Percentiles rank a stretch among this genome's conserved stretches.
Conservation (phyloP, 2,797 vertebrate species). For the Apodemus agrarius region DNA sequence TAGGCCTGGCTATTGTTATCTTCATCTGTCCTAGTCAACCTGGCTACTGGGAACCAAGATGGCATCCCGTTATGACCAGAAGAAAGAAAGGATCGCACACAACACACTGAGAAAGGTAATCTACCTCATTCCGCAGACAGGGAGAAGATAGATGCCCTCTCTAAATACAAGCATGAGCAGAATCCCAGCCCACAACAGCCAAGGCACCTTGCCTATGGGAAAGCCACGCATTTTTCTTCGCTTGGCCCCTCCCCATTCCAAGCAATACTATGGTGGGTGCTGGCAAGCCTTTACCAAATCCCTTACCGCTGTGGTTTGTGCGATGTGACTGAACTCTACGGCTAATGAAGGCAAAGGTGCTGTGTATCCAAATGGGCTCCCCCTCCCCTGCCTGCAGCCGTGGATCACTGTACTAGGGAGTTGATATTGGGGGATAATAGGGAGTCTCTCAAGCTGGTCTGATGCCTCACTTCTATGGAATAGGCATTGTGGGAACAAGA, state of each 20-base stretch:
- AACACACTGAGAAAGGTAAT: background rate
- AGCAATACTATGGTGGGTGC: background rate
- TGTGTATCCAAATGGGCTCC: background rate
- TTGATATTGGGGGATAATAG: background rate
- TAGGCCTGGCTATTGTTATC: background rate
- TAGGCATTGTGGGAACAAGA: background rate
- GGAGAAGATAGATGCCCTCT: background rate
- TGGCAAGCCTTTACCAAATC: background rate
- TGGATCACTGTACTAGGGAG: background rate
- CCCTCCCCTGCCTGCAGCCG: background rate
- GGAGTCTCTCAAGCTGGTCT: background rate
- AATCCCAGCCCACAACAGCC: background rate
- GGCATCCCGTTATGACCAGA: background rate
- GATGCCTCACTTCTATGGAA: background rate
- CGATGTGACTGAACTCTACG: background rate
- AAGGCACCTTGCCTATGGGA: background rate
- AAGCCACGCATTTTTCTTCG: background rate
- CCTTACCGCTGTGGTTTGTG: background rate
- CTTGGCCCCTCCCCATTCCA: background rate
- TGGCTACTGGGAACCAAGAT: background rate
- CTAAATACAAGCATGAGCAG: background rate
- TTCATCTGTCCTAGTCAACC: background rate
- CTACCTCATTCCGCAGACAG: background rate
- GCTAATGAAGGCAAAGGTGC: background rate
- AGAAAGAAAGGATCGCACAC: background rate